phyloP scores from a whole-genome alignment of 2,888 invertebrate genomes.

The Stomorhina lunata region DNA sequence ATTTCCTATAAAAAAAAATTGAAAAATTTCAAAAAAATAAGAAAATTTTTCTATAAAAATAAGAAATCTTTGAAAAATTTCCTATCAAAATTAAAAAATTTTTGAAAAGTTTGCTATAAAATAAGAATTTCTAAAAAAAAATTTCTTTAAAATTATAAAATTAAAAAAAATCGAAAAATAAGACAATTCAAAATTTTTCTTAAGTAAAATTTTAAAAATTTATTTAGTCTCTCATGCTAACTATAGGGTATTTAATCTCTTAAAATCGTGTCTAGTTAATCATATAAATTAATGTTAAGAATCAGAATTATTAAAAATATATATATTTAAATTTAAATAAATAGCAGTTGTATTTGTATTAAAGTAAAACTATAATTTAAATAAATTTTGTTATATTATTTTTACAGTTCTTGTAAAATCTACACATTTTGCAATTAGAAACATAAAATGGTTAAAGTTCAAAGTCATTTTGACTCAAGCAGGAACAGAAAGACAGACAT shows the following conservation, averaged over 20 bases:
- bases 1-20: no score
- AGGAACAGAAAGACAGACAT: not conserved
- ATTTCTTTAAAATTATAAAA: no score
- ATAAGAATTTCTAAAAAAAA: no score
- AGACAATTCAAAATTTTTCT: no score
- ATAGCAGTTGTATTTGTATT: not conserved
- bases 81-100: no score
- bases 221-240: no score
- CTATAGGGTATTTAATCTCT: conserved; percentile 6
- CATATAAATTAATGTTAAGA: conserved; percentile 52
- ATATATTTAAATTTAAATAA: conserved; percentile 4
- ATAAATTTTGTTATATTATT: not conserved
- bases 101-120: no score
- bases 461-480: conserved; percentile 46
- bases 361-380: not conserved
- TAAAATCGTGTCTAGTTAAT: conserved; percentile 43
- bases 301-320: conserved; percentile 15
- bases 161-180: no score
- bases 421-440: conserved; percentile 19
- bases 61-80: no score
- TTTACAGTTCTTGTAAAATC: not conserved
- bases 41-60: no score
- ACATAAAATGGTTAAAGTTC: conserved; percentile 52
- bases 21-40: no score
- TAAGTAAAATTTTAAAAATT: no score